Evolutionary conservation across 2,797 vertebrate genomes (phyloP), one percentile per base, ranked within the genome.

Genomic region (Huso huso): DNA sequence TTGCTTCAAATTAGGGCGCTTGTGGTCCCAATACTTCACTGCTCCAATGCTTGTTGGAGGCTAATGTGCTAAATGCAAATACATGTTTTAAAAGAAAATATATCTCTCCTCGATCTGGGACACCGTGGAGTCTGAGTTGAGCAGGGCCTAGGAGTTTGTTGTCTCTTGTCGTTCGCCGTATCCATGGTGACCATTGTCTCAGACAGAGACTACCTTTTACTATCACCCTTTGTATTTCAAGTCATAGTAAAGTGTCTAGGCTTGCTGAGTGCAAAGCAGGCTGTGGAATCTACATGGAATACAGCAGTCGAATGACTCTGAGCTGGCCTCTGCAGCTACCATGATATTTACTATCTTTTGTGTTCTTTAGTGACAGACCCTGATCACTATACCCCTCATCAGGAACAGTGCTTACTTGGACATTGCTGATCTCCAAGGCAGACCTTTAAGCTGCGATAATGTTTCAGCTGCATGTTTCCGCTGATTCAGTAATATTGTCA

Each of bases 131-230:
- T 37, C 37, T 37, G 37, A 37, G 37, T 37, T 37, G 37, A 37
- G 37, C 5, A 4, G 37, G 37, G 37, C 37, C 37, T 37, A 37
- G 55, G 11, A 58, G 55, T 58, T 4, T 58, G 10, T 58, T 11
- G 10, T 7, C 7, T n/a, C 55, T 11, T n/a, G 55, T 58, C 37
- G 37, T 58, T 13, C 48, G 8, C 12, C 11, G 61, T 62, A 37
- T 62, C 61, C 61, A 62, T 62, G 61, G 61, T 10, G 11, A 10
- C 61, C 48, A 62, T 62, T 62, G 3, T 37, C 11, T 62, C 61
- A 23, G 61, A 62, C 61, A 62, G 18, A n/a, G 7, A 23, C 11
- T 6, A 13, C 8, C 61, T 23, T 8, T 62, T 10, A 55, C 61
- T 62, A 12, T 9, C 8, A 7, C 9, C 37, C 61, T 62, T 62